phyloP scores from a whole-genome alignment of 2,797 vertebrate genomes.

The Phyllotis vaccarum region DNA sequence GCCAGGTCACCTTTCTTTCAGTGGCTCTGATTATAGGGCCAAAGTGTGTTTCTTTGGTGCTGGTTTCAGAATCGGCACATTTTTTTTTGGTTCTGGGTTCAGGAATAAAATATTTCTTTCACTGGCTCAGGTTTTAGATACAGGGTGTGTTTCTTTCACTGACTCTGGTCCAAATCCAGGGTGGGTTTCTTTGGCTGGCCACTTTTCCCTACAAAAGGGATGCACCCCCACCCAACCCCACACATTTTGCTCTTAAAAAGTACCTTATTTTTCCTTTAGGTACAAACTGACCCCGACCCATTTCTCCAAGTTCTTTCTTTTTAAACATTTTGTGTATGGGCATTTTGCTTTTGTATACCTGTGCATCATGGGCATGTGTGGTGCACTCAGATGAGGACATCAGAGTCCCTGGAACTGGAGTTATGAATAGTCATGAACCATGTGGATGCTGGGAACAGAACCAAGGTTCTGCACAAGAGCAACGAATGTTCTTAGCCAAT shows the following conservation, averaged over 20 bases:
- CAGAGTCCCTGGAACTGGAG: background rate
- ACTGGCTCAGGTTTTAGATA: too few relatives aligned
- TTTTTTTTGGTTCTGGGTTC: too few relatives aligned
- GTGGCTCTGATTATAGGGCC: too few relatives aligned
- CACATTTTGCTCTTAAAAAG: background rate
- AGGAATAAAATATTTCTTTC: too few relatives aligned
- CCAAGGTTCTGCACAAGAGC: background rate
- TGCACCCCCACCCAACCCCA: background rate
- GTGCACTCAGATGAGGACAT: background rate
- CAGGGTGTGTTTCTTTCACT: too few relatives aligned
- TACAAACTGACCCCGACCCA: background rate
- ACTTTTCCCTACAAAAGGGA: too few relatives aligned
- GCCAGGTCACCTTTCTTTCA: too few relatives aligned
- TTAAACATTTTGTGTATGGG: background rate
- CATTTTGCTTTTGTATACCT: too few relatives aligned
- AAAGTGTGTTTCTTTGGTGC: too few relatives aligned
- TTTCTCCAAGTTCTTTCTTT: background rate
- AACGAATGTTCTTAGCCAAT: background rate
- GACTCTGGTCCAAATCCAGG: too few relatives aligned
- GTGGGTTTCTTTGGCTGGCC: too few relatives aligned
- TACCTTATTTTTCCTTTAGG: background rate
- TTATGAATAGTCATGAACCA: background rate
- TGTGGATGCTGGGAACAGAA: background rate
- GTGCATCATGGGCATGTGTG: background rate
- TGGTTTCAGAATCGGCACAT: too few relatives aligned